Percentiles rank a stretch among this genome's conserved stretches.
These are phyloP conservation scores for Chlorodrepanis virens DNA, from an alignment of 2,113 vertebrate species.

Conservation along the genomic window DNA sequence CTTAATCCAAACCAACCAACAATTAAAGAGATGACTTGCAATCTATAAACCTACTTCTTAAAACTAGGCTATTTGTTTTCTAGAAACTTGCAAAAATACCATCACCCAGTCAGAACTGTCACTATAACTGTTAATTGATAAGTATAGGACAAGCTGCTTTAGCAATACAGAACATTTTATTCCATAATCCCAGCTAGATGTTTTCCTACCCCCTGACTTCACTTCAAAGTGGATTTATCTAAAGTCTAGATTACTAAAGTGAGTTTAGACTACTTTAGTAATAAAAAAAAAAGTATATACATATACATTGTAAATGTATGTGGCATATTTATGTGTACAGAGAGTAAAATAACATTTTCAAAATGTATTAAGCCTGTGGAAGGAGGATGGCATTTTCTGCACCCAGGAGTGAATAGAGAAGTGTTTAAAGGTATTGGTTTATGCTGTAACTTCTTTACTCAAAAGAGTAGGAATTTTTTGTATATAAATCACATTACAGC, in stretches of 20 bases:
- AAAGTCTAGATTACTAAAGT: background rate
- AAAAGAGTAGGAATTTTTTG: background rate
- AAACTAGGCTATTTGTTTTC: background rate
- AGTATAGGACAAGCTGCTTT: background rate
- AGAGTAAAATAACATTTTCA: background rate
- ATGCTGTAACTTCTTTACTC: background rate
- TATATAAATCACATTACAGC: background rate
- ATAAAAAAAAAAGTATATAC: background rate
- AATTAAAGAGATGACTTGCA: background rate
- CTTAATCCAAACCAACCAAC: slow-evolving; percentile 1
- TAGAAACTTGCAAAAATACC: background rate
- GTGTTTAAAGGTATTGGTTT: background rate
- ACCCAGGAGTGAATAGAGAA: background rate
- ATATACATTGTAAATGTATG: background rate
- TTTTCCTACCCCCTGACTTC: background rate
- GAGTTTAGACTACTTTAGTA: background rate
- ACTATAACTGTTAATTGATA: background rate
- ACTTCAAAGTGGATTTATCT: background rate
- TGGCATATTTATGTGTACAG: background rate
- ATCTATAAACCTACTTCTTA: background rate
- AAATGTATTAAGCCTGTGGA: background rate
- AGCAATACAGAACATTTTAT: background rate
- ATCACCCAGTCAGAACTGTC: background rate
- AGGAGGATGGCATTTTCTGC: background rate
- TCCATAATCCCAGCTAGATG: background rate